Percentiles rank a stretch among this genome's conserved stretches.
phyloP scores from a whole-genome alignment of 2,113 vertebrate genomes.

The Leptobrachium leishanense region DNA sequence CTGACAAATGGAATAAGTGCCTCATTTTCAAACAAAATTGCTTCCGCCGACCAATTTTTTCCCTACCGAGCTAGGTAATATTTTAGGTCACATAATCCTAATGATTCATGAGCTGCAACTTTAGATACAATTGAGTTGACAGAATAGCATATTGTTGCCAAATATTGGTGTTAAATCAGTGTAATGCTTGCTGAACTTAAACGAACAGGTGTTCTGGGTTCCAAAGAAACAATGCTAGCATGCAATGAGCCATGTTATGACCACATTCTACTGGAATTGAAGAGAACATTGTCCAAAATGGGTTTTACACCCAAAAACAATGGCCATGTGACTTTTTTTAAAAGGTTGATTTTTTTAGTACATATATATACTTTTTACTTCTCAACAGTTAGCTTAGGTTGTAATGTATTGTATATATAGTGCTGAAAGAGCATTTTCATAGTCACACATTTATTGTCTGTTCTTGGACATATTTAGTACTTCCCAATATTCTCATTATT shows the following conservation, averaged over 20 bases:
- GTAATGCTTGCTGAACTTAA: slow-evolving; percentile 10
- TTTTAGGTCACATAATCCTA: slow-evolving; percentile 19
- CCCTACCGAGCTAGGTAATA: neutral
- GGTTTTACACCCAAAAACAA: neutral
- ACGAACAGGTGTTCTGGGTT: neutral
- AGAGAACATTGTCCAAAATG: neutral
- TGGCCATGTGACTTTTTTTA: no score
- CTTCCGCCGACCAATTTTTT: slow-evolving; percentile 10
- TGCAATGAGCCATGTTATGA: slow-evolving; percentile 3
- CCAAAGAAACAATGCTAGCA: neutral
- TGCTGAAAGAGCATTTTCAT: no score
- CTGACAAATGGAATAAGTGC: slow-evolving; percentile 19
- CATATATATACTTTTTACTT: no score
- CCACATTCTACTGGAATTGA: neutral
- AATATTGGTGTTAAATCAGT: slow-evolving; percentile 24
- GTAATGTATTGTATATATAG: no score
- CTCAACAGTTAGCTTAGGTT: no score
- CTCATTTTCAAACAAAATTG: slow-evolving; percentile 32
- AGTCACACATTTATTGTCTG: no score
- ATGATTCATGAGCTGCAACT: slow-evolving; percentile 3
- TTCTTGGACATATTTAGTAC: no score
- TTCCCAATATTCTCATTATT: no score
- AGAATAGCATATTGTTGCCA: slow-evolving; percentile 7
- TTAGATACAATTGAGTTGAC: slow-evolving; percentile 10
- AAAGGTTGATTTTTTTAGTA: no score